phyloP scores from a whole-genome alignment of 2,797 vertebrate genomes.

The Crocodylus rhombifer region DNA sequence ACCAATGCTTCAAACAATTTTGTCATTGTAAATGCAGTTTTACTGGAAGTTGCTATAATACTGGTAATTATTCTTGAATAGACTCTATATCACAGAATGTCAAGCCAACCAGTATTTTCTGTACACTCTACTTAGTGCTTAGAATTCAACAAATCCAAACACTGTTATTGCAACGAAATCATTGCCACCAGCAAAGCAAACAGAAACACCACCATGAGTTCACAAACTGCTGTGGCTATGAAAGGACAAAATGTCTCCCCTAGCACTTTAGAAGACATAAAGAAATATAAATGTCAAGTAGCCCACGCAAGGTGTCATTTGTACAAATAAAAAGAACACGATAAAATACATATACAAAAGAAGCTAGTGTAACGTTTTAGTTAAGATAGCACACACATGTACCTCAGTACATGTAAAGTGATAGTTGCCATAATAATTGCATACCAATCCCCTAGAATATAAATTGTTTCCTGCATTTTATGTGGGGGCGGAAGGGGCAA shows the following conservation, averaged over 20 bases:
- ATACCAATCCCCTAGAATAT: no score
- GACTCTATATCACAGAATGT: slow-evolving; percentile 8
- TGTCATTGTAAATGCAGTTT: slow-evolving; percentile 24
- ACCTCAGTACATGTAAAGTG: no score
- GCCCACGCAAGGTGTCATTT: not conserved
- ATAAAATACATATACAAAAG: not conserved
- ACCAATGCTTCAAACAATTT: not conserved
- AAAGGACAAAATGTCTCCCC: not conserved
- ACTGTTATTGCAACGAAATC: not conserved
- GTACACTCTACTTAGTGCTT: not conserved
- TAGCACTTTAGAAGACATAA: not conserved
- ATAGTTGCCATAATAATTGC: no score
- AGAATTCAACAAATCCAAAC: not conserved
- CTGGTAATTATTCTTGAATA: slow-evolving; percentile 48
- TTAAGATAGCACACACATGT: no score
- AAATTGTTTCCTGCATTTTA: no score
- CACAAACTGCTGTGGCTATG: not conserved
- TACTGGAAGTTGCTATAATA: slow-evolving; percentile 39
- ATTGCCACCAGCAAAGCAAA: not conserved
- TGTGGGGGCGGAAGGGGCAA: no score
- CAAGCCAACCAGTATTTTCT: slow-evolving; percentile 4
- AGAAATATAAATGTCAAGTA: not conserved
- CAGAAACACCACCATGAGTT: not conserved
- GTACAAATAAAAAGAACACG: not conserved
- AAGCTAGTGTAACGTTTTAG: no score